phyloP scores from a whole-genome alignment of 2,888 invertebrate genomes.

The Phragmatobia fuliginosa region DNA sequence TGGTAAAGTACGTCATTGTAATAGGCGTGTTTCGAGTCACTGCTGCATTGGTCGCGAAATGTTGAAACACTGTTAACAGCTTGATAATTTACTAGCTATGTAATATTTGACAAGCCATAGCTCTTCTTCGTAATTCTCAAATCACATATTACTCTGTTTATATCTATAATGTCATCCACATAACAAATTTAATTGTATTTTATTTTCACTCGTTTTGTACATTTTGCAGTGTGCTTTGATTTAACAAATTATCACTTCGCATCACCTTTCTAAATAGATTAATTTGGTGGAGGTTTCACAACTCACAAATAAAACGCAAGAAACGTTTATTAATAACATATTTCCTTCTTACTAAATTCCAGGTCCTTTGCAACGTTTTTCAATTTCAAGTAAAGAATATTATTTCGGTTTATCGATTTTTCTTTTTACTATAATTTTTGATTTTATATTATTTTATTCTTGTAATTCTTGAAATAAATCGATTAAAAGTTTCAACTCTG shows the following conservation, averaged over 20 bases:
- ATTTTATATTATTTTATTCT: no score
- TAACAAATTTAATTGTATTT: conserved; percentile 33
- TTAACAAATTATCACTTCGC: conserved; percentile 36
- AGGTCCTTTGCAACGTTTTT: conserved; percentile 40
- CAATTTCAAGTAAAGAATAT: not conserved
- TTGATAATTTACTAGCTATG: not conserved
- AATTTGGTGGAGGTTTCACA: conserved; percentile 45
- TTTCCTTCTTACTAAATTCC: conserved; percentile 17
- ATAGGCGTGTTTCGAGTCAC: conserved; percentile 34
- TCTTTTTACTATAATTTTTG: no score
- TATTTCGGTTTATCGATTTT: no score
- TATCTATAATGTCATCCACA: conserved; percentile 12
- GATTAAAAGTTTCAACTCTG: conserved; percentile 24
- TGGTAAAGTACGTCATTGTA: conserved; percentile 34
- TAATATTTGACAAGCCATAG: not conserved
- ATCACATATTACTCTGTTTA: no score
- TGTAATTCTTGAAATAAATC: conserved; percentile 25
- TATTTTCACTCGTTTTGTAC: conserved; percentile 32
- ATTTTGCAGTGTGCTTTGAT: conserved; percentile 37
- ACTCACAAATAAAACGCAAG: conserved; percentile 27
- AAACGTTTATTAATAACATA: conserved; percentile 37
- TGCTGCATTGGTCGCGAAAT: conserved; percentile 24
- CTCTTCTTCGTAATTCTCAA: conserved; percentile 1
- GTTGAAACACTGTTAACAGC: conserved; percentile 40
- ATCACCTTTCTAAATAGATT: conserved; percentile 38